These are phyloP conservation scores for Aleiodes alternator DNA, from an alignment of 2,888 invertebrate species.

Conservation along the genomic window DNA sequence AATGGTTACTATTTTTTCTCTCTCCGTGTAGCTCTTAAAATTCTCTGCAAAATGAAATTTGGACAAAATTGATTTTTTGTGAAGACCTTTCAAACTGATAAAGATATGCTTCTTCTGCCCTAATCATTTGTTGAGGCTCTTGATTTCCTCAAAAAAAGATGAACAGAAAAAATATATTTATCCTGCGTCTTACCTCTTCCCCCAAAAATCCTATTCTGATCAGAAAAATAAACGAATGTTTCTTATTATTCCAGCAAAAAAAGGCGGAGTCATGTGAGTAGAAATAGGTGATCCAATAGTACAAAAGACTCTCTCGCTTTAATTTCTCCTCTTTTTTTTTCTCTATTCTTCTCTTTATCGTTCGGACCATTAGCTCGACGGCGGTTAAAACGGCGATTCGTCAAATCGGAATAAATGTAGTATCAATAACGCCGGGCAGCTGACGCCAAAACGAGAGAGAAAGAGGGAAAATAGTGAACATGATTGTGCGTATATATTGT, in stretches of 20 bases:
- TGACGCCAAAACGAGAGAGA: constrained; percentile 65
- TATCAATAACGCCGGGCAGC: constrained; percentile 75
- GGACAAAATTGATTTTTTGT: too few relatives aligned
- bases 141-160: too few relatives aligned
- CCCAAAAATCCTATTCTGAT: constrained; percentile 16
- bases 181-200: too few relatives aligned
- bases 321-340: constrained; percentile 3
- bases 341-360: constrained; percentile 39
- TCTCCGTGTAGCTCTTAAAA: too few relatives aligned
- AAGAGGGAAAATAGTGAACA: constrained; percentile 23
- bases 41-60: too few relatives aligned
- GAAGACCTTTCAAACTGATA: too few relatives aligned
- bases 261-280: constrained; percentile 41
- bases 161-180: too few relatives aligned
- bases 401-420: constrained; percentile 76
- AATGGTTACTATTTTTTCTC: too few relatives aligned
- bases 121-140: too few relatives aligned
- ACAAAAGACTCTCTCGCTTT: constrained; percentile 18
- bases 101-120: too few relatives aligned
- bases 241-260: constrained; percentile 36
- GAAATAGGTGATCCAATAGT: constrained; percentile 36
- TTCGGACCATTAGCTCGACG: constrained; percentile 71
- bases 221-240: constrained; percentile 32
- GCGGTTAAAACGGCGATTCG: constrained; percentile 71
- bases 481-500: constrained; percentile 35